Base-by-base conservation (phyloP, 2,797 vertebrate genomes). In the Pachyuromys duprasi region DNA sequence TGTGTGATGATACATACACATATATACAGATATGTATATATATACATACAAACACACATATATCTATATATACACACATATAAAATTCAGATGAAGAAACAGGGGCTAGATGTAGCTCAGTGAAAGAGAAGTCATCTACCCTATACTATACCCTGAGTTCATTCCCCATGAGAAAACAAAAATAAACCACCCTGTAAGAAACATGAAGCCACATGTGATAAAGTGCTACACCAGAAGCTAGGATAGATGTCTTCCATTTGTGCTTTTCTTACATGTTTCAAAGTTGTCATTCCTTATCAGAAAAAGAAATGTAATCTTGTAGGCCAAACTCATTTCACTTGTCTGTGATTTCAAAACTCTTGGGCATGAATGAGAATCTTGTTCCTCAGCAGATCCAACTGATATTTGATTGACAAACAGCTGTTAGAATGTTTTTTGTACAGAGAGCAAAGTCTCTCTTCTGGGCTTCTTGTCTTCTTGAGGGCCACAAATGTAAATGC, bases 211-310 rank as follows among this genome's bases (percentile, higher is more conserved):
- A 74, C 24, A 36, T 1, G 24, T 39, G 62, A 45, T 20, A 5
- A 69, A n/a, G 4, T 14, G 31, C 20, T 76, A 17, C 8, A 49
- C 42, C 63, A 90, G 62, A 96, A 89, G 55, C 15, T 60, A 74
- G 42, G 8, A 9, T 82, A 80, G 18, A 6, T 81, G 39, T 60
- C 65, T 90, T 91, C 26, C 72, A 57, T 18, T 57, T 91, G 89
- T 65, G 9, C 53, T 89, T 96, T 89, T 17, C n/a, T 86, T 90
- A 72, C 8, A 63, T 63, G 82, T 86, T 79, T 76, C 11, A 95
- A 86, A 89, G 26, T 82, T 14, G 88, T 95, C 79, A 79, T 92
- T 90, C 63, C 78, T 89, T 76, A 92, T 55, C 33, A 91, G 45
- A 93, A 62, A 80, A 57, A 28, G 89, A 86, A 94, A 33, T 74